Evolutionary conservation across 2,797 vertebrate species (phyloP).

Genomic region (Etheostoma nigrum): DNA sequence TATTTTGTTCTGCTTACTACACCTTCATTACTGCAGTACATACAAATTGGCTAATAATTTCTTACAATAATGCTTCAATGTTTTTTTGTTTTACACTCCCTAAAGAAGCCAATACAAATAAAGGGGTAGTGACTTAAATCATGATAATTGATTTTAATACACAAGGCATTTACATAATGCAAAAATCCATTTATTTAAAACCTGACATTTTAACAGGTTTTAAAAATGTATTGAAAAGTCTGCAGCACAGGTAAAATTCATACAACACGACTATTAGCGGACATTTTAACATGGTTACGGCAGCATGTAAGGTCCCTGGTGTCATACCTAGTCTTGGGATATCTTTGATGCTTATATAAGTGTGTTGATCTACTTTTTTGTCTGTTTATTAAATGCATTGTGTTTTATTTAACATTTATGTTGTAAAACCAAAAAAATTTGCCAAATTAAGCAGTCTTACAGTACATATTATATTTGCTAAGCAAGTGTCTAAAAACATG

Average conservation of each 20-base stretch:
- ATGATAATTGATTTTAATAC: conserved; percentile 11
- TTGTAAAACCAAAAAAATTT: neutral
- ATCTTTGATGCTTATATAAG: neutral
- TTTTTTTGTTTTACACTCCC: neutral
- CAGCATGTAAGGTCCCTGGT: neutral
- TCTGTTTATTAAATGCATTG: conserved; percentile 10
- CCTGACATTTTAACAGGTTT: conserved; percentile 13
- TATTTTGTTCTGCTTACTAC: neutral
- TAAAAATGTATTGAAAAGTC: neutral
- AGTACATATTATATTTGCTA: neutral
- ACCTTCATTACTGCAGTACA: neutral
- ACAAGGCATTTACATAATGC: neutral
- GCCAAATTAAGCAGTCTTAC: conserved; percentile 2
- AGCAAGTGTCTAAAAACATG: neutral
- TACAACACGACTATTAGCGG: conserved; percentile 8
- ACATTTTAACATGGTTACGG: neutral
- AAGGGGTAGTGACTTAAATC: neutral
- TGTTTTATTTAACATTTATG: conserved; percentile 7
- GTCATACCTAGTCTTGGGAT: neutral
- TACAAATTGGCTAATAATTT: neutral
- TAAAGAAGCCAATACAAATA: neutral
- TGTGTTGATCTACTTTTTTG: neutral
- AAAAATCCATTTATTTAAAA: conserved; percentile 55
- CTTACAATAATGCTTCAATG: neutral
- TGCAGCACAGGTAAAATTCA: conserved; percentile 16